phyloP scores from a whole-genome alignment of 1,140 invertebrate genomes.

The Trachelipus rathkii region DNA sequence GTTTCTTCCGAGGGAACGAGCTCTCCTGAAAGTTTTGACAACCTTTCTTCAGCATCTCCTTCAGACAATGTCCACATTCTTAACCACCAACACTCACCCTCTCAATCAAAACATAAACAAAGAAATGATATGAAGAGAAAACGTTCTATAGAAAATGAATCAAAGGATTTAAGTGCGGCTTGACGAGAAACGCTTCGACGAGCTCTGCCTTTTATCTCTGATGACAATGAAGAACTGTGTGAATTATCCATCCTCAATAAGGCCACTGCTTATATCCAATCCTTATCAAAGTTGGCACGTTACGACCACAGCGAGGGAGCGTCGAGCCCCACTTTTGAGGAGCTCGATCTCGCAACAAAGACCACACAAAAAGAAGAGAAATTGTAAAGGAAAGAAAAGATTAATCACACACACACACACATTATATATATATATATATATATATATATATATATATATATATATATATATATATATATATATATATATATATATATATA shows the following conservation, averaged over 20 bases:
- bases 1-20: constrained; percentile 12
- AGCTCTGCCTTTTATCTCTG: constrained; percentile 83
- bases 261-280: constrained; percentile 84
- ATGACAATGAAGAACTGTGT: constrained; percentile 85
- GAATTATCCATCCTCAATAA: constrained; percentile 86
- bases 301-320: constrained; percentile 58
- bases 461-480: too few relatives aligned
- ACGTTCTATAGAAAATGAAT: constrained; percentile 85
- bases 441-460: too few relatives aligned
- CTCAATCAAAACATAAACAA: constrained; percentile 57
- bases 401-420: too few relatives aligned
- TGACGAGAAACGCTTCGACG: constrained; percentile 82
- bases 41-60: not conserved
- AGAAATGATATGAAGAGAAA: constrained; percentile 91
- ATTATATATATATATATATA: too few relatives aligned
- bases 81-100: constrained; percentile 35
- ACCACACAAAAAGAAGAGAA: constrained; percentile 83
- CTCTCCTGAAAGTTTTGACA: constrained; percentile 23
- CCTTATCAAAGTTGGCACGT: constrained; percentile 66
- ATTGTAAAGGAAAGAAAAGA: constrained; percentile 78
- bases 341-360: constrained; percentile 63
- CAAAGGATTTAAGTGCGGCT: constrained; percentile 83
- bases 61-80: constrained; percentile 28
- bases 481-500: too few relatives aligned
- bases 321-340: constrained; percentile 58